A percentile compares a stretch with the other conserved stretches of the same genome.
Evolutionary conservation across 2,797 vertebrate genomes (phyloP).

Genomic region (Propithecus perrieri): DNA sequence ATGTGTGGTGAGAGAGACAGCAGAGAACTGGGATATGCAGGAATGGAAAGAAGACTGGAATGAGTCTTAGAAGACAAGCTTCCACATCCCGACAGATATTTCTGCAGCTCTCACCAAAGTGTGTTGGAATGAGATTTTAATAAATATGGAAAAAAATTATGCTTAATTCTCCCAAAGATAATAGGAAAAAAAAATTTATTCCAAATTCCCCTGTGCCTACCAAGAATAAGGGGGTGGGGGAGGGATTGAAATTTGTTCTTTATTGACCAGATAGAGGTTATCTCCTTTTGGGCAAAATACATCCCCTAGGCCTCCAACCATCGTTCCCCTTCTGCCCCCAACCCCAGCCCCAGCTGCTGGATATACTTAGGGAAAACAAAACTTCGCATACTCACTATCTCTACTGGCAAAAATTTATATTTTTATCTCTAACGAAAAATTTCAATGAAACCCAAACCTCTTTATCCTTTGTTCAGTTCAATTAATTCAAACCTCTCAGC

Average conservation of each 20-base stretch:
- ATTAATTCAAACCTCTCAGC: background rate
- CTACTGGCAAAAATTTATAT: background rate
- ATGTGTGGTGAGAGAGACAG: background rate
- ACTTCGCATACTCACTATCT: background rate
- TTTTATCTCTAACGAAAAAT: background rate
- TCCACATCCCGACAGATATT: background rate
- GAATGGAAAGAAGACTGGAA: background rate
- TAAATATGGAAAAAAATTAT: background rate
- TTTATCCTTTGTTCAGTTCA: background rate
- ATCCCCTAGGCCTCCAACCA: background rate
- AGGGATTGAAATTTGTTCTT: background rate
- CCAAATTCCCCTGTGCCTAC: background rate
- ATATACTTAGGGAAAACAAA: background rate
- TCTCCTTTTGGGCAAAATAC: background rate
- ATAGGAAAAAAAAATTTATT: background rate
- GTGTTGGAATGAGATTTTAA: background rate
- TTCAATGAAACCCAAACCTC: background rate
- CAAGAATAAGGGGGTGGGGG: background rate
- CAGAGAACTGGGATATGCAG: background rate
- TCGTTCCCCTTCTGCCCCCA: background rate
- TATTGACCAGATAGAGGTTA: background rate
- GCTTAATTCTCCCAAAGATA: background rate
- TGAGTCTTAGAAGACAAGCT: background rate
- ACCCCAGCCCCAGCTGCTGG: background rate
- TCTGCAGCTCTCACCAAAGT: background rate